phyloP scores from a whole-genome alignment of 2,888 invertebrate species.

The Copidosoma aretas region DNA sequence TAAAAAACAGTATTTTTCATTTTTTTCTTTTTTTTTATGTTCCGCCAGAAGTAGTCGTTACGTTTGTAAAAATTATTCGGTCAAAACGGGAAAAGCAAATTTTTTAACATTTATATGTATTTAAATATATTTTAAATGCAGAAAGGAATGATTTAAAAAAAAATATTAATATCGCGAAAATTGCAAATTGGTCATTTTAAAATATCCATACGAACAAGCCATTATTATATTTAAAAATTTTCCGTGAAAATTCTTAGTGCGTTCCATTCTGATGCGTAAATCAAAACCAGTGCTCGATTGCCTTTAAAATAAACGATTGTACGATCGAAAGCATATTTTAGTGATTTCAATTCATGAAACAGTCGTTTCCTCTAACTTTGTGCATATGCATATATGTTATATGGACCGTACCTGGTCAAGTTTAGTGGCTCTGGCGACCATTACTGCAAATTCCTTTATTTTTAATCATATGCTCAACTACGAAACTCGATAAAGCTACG shows the following conservation, averaged over 20 bases:
- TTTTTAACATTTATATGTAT: too few species aligned
- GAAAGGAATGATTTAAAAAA: too few species aligned
- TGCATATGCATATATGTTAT: conserved; percentile 24
- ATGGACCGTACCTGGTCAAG: too few species aligned
- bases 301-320: background rate
- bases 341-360: conserved; percentile 1
- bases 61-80: too few species aligned
- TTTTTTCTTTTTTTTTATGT: background rate
- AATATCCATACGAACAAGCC: too few species aligned
- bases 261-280: background rate
- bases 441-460: background rate
- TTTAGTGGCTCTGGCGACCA: background rate
- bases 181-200: conserved; percentile 16
- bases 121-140: too few species aligned
- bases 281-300: background rate
- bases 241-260: conserved; percentile 2
- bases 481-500: conserved; percentile 23
- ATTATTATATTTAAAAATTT: background rate
- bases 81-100: too few species aligned
- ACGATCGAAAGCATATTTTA: conserved; percentile 1
- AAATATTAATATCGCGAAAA: conserved; percentile 17
- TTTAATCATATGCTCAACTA: conserved; percentile 5
- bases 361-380: conserved; percentile 21
- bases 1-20: conserved; percentile 18
- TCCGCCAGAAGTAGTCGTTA: too few species aligned